phyloP scores from a whole-genome alignment of 2,888 invertebrate species.

The Blastobasis adustella region DNA sequence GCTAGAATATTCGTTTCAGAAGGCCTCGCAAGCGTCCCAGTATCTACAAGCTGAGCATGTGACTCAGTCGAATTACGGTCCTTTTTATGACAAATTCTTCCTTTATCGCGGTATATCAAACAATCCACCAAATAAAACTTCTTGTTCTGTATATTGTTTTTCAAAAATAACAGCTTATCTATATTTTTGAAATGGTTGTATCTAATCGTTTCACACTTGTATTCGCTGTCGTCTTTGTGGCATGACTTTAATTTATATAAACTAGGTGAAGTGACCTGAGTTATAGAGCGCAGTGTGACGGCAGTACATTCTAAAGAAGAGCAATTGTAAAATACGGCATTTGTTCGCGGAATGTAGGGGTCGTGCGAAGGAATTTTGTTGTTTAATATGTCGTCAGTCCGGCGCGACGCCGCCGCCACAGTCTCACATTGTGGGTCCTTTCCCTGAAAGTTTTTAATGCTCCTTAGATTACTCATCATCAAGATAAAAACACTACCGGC shows the following conservation, averaged over 20 bases:
- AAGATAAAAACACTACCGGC: no score
- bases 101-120: slow-evolving; percentile 47
- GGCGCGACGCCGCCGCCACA: slow-evolving; percentile 21
- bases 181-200: slow-evolving; percentile 49
- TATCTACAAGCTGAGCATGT: slow-evolving; percentile 43
- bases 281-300: slow-evolving; percentile 37
- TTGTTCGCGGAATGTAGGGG: slow-evolving; percentile 50
- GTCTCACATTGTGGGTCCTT: slow-evolving; percentile 36
- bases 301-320: slow-evolving; percentile 32
- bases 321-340: slow-evolving; percentile 43
- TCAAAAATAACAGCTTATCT: slow-evolving; percentile 52
- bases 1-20: slow-evolving; percentile 43
- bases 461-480: no score
- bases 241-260: slow-evolving; percentile 35
- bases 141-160: slow-evolving; percentile 39
- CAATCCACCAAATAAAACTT: slow-evolving; percentile 55
- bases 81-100: slow-evolving; percentile 53
- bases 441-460: slow-evolving; percentile 34
- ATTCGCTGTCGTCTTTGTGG: slow-evolving; percentile 25
- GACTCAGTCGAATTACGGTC: slow-evolving; percentile 22
- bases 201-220: slow-evolving; percentile 42
- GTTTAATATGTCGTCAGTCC: slow-evolving; percentile 17
- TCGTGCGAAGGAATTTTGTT: slow-evolving; percentile 44
- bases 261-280: slow-evolving; percentile 35
- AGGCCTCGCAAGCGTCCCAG: slow-evolving; percentile 45